These are phyloP conservation scores for Ceratina australensis DNA, from an alignment of 1,140 invertebrate species.

Conservation along the genomic window DNA sequence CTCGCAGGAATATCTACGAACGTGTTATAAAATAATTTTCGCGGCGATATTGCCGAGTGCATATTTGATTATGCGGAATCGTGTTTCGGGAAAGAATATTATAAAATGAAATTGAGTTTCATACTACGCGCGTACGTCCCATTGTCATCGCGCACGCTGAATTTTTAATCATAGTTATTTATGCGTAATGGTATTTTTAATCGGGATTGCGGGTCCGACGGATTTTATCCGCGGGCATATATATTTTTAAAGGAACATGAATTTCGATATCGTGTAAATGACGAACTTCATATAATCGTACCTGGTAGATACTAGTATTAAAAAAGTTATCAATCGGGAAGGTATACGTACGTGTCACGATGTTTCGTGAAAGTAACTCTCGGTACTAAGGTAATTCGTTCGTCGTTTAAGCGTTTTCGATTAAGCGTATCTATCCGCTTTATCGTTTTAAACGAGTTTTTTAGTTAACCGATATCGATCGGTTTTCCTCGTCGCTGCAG, in stretches of 20 bases:
- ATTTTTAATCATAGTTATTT: neutral
- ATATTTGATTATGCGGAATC: too few relatives aligned
- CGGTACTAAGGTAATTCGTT: slow-evolving; percentile 1
- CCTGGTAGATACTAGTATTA: neutral
- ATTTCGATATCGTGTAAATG: neutral
- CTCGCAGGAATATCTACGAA: too few relatives aligned
- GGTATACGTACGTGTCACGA: neutral
- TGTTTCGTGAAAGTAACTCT: neutral
- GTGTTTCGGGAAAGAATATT: too few relatives aligned
- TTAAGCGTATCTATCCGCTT: neutral
- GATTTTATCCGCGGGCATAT: neutral
- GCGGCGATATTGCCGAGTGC: too few relatives aligned
- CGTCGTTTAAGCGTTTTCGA: neutral
- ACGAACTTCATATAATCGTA: neutral
- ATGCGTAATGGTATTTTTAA: neutral
- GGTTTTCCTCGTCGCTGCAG: too few relatives aligned
- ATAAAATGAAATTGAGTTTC: too few relatives aligned
- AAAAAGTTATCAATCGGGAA: neutral
- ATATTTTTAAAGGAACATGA: neutral
- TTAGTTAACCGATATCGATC: too few relatives aligned
- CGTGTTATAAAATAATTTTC: too few relatives aligned
- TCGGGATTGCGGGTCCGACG: neutral
- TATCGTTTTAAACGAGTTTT: neutral
- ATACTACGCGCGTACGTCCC: too few relatives aligned
- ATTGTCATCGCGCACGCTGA: too few relatives aligned